Percentiles rank a stretch among this genome's conserved stretches.
phyloP scores from a whole-genome alignment of 1,140 invertebrate genomes.

The Aphis gossypii region DNA sequence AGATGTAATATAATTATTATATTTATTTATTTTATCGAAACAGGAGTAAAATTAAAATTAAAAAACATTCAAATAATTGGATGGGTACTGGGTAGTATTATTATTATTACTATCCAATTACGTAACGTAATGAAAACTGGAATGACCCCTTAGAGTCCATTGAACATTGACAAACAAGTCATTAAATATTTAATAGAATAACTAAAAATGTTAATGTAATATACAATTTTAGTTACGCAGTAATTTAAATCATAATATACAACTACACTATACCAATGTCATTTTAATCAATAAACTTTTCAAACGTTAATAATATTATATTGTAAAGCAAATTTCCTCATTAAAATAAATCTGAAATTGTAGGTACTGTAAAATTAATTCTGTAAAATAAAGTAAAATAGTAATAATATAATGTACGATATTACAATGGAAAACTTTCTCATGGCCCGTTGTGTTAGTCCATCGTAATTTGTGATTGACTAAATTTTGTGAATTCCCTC shows the following conservation, averaged over 20 bases:
- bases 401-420: background rate
- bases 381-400: background rate
- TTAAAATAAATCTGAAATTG: background rate
- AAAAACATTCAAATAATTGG: background rate
- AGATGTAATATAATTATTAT: background rate
- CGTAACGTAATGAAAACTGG: background rate
- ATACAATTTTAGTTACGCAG: background rate
- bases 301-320: background rate
- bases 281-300: constrained; percentile 20
- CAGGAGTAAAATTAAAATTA: background rate
- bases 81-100: background rate
- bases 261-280: background rate
- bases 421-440: background rate
- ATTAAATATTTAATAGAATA: constrained; percentile 25
- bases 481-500: too few species aligned
- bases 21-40: background rate
- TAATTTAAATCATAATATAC: background rate
- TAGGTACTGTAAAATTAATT: background rate
- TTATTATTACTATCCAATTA: constrained; percentile 26
- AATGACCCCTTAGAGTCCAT: background rate
- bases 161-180: constrained; percentile 21
- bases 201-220: constrained; percentile 7
- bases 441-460: background rate
- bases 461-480: background rate
- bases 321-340: background rate